Base-by-base conservation (phyloP, 1,140 invertebrate genomes). In the Nebria ingens region DNA sequence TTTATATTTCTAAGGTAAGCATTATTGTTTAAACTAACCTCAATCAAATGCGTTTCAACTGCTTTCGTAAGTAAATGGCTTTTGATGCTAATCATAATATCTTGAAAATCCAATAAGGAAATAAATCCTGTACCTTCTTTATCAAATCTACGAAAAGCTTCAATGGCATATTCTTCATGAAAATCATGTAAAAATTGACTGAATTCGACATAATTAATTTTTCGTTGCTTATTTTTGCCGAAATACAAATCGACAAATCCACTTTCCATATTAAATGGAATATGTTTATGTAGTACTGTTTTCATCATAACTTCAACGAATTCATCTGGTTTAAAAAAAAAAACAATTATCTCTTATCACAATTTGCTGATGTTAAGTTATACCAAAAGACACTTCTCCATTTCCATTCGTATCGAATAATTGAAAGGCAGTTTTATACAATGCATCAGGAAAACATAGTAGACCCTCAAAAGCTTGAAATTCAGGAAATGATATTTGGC, bases 151-250 rank as follows among this genome's bases (percentile, higher is more conserved):
- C 89, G 86, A 74, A 98, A 98, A 11, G 93, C 94, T 73, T 97
- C 93, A 52, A 91, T 85, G n/a, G 94, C 94, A 72, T 97, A 95
- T 75, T 97, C 95, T 71, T 98, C 95, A 68, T 98, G 94, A 71
- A 97, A 98, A 71, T 98, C 95, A 73, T 97, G 93, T 40, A 98
- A 81, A 70, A 98, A 86, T 73, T 98, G 95, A 66, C 89, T 93
- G 77, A 98, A 98, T 71, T 97, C 94, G 20, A 81, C 76, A 72
- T 97, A 98, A 34, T 81, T 89, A 45, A 98, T 89, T 58, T 87
- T 74, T 54, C 93, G 76, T 64, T 89, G 85, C 68, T 91, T 95
- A 61, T 97, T 89, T 61, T 87, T 90, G 40, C 94, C 95, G 77
- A 98, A 98, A 73, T 98, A 97, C 25, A 96, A 79, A 57, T 91